Conservation (phyloP, 1,140 invertebrate species). For the Atta texana region DNA sequence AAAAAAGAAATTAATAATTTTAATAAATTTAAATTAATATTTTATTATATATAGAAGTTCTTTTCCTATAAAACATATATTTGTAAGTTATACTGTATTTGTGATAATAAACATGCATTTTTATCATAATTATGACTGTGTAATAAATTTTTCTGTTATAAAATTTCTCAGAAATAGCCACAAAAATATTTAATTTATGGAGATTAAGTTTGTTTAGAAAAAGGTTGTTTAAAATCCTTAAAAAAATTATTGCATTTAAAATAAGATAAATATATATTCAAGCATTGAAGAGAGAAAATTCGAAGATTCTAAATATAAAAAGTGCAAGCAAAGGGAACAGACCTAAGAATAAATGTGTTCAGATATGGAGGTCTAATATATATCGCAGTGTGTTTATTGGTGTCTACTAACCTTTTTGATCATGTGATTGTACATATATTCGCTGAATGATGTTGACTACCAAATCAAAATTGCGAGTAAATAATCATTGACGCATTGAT, state of each 20-base stretch:
- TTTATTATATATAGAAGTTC: neutral
- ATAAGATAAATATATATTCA: too few relatives aligned
- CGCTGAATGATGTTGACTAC: neutral
- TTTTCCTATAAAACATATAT: neutral
- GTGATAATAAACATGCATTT: neutral
- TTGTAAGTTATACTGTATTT: neutral
- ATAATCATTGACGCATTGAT: neutral
- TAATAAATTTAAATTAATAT: constrained; percentile 46
- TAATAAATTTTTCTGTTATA: too few relatives aligned
- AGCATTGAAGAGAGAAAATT: too few relatives aligned
- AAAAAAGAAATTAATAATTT: neutral
- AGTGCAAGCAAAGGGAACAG: too few relatives aligned
- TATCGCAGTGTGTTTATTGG: neutral
- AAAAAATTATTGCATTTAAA: too few relatives aligned
- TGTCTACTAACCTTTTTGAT: constrained; percentile 4
- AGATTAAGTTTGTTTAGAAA: too few relatives aligned
- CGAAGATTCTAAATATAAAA: too few relatives aligned
- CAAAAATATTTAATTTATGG: too few relatives aligned
- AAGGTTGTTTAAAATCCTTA: too few relatives aligned
- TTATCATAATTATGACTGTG: too few relatives aligned
- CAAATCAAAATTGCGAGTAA: constrained; percentile 53
- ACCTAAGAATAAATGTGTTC: neutral
- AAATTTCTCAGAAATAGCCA: too few relatives aligned
- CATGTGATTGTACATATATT: neutral
- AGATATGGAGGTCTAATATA: neutral